phyloP scores from a whole-genome alignment of 2,113 vertebrate species.

The Myotis yumanensis region DNA sequence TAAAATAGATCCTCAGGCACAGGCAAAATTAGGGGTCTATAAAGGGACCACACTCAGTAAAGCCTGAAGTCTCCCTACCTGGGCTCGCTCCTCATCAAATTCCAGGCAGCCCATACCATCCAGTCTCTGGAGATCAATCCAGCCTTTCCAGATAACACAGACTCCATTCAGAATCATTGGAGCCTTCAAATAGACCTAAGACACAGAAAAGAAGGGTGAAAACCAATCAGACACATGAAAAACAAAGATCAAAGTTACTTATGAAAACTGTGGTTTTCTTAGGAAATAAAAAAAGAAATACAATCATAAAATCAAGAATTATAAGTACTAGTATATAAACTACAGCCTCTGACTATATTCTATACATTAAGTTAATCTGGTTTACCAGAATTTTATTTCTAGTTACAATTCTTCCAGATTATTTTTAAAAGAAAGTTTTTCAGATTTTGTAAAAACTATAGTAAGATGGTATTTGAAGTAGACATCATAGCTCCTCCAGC shows the following conservation, averaged over 20 bases:
- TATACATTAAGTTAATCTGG: background rate
- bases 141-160: slow-evolving; percentile 99
- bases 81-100: slow-evolving; percentile 97
- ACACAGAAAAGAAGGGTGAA: slow-evolving; percentile 61
- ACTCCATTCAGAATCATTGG: slow-evolving; percentile 99
- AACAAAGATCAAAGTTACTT: slow-evolving; percentile 55
- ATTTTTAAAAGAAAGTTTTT: slow-evolving; percentile 33
- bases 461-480: background rate
- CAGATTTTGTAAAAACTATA: slow-evolving; percentile 1
- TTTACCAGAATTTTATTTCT: slow-evolving; percentile 28
- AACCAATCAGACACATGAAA: background rate
- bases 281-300: background rate
- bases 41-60: background rate
- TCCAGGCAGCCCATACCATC: slow-evolving; percentile 99
- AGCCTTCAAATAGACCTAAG: slow-evolving; percentile 96
- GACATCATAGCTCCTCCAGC: background rate
- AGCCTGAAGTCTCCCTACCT: slow-evolving; percentile 86
- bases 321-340: background rate
- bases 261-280: slow-evolving; percentile 28
- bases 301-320: slow-evolving; percentile 41
- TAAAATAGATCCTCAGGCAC: slow-evolving; percentile 24
- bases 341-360: background rate
- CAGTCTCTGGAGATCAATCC: slow-evolving; percentile 97
- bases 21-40: background rate
- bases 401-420: slow-evolving; percentile 9